A percentile compares a stretch with the other conserved stretches of the same genome.
These are phyloP conservation scores for Toxotes jaculatrix DNA, from an alignment of 2,113 vertebrate genomes.

Conservation along the genomic window DNA sequence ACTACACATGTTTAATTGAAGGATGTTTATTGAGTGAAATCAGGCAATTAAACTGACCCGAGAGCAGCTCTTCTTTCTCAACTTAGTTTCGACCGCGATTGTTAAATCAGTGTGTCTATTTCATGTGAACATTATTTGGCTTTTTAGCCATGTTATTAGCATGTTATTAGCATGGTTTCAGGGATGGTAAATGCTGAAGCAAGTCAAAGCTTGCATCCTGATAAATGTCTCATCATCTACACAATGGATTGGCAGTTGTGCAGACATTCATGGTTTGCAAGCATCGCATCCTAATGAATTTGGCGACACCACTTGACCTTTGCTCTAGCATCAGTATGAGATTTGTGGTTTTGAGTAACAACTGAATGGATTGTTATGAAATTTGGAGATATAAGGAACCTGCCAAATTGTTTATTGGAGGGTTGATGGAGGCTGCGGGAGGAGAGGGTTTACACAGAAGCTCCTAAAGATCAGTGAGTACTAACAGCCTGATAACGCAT, in stretches of 20 bases:
- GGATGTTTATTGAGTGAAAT: constrained; percentile 49
- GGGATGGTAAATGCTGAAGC: neutral
- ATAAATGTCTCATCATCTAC: neutral
- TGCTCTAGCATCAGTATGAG: too few species aligned
- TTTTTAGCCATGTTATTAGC: neutral
- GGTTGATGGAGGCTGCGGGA: neutral
- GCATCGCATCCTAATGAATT: neutral
- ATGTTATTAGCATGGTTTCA: neutral
- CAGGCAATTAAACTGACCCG: constrained; percentile 8
- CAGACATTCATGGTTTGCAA: neutral
- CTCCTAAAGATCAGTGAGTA: constrained; percentile 61
- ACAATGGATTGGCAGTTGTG: too few species aligned
- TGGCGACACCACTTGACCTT: too few species aligned
- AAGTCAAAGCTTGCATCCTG: neutral
- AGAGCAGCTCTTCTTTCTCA: constrained; percentile 4
- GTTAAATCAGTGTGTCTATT: constrained; percentile 1
- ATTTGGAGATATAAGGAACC: too few species aligned
- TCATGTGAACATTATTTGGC: neutral
- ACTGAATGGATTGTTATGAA: neutral
- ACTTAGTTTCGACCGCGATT: neutral
- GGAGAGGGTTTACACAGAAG: constrained; percentile 41
- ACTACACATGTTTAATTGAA: constrained; percentile 17
- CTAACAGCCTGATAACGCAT: constrained; percentile 63
- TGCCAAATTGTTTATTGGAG: constrained; percentile 58
- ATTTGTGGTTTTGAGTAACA: too few species aligned